Base-by-base conservation (phyloP, 2,113 vertebrate species). In the Campylomormyrus numenius region DNA sequence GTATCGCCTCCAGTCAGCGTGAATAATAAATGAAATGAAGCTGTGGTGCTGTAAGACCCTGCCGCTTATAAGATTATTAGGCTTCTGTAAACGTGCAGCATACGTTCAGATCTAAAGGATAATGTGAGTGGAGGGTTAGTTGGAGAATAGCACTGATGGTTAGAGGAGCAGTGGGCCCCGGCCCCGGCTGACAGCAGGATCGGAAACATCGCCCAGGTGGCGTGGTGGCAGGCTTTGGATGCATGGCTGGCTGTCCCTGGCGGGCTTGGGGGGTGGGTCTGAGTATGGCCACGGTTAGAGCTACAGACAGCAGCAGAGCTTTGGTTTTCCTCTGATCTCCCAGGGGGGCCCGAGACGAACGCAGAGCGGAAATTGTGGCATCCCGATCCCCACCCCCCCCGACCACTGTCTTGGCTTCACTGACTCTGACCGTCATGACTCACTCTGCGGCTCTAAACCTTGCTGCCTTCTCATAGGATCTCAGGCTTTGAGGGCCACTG, bases 11-110 rank as follows among this genome's bases (percentile, higher is more conserved):
- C 91, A 92, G 90, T 93, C 92, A 92, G 92, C 92, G 92, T 93
- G 92, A 93, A 94, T 94, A 91, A 91, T 93, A 91, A 95, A 94
- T 90, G 90, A 24, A 94, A 91, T 83, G 93, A 58, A 89, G 90
- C 39, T 91, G 90, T 92, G 92, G 93, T 91, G 93, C 93, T 93
- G 92, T 93, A 91, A 93, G 93, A 94, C 92, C 93, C 91, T 91
- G 89, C 91, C 93, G 93, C 94, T 92, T 92, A 85, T 89, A 85
- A 92, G 92, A 94, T 94, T 93, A 94, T 83, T 89, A 90, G 91
- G 93, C 93, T 92, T 93, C 92, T 90, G 93, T 13, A 70, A 31
- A 70, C 13, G 10, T 70, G n/a, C 62, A 70, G n/a, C 62, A 4
- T 70, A 27, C n/a, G 13, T 70, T 31, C 62, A 31, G 31, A 80